phyloP scores from a whole-genome alignment of 2,113 vertebrate species.

The Burhinus oedicnemus region DNA sequence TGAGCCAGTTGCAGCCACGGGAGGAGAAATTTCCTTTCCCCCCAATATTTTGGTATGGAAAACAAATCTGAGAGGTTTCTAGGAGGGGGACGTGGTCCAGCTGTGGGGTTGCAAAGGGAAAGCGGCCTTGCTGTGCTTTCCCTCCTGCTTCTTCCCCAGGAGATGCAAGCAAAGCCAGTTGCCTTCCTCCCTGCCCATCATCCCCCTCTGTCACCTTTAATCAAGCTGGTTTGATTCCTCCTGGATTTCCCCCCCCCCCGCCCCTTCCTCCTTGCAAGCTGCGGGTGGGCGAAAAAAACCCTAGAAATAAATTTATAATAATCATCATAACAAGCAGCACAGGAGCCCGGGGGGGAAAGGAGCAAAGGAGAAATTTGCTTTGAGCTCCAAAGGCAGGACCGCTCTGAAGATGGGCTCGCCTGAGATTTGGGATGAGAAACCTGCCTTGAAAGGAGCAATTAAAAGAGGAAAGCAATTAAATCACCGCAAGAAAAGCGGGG shows the following conservation, averaged over 20 bases:
- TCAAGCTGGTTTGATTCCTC: background rate
- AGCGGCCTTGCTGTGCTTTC: background rate
- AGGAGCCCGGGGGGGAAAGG: background rate
- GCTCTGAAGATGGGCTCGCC: background rate
- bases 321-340: background rate
- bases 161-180: fast-evolving
- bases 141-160: background rate
- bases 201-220: background rate
- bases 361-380: background rate
- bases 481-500: background rate
- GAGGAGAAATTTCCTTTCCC: background rate
- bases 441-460: constrained; percentile 16
- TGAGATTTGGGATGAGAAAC: background rate
- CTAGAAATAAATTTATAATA: background rate
- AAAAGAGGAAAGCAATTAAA: background rate
- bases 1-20: fast-evolving
- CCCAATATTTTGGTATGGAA: background rate
- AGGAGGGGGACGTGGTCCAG: background rate
- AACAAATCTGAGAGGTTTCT: background rate
- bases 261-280: background rate
- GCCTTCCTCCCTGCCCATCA: background rate
- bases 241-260: background rate
- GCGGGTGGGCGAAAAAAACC: background rate
- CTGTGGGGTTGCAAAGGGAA: no score
- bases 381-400: background rate